Base-by-base conservation (phyloP, 2,888 invertebrate genomes). In the Calliphora vomitoria region DNA sequence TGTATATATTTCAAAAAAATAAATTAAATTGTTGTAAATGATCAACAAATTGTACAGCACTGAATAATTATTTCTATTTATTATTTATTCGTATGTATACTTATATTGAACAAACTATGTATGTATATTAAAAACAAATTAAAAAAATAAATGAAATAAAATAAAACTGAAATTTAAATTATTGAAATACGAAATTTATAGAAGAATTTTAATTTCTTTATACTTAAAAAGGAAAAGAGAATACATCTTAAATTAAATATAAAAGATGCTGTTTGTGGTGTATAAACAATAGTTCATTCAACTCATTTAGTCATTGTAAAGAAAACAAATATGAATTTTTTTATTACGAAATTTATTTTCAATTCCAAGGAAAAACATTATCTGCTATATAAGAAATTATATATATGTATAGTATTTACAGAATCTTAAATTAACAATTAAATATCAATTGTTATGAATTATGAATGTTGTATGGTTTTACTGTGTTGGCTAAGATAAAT, bases 281-380 rank as follows among this genome's bases (percentile, higher is more conserved):
- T 3, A 64, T 64, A 60, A 31, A 20, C n/a, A 31, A n/a, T 1
- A 13, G 66, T 66, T 66, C 66, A 66, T 41, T 41, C 41, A 66
- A 66, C 66, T 66, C 66, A 41, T 66, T 66, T 66, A 66, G 66
- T 66, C 20, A 20, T 66, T 66, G 20, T 44, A 41, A 44, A 18
- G 10, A 20, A 38, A 66, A 66, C 8, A 35, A 60, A n/a, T 35
- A 66, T 6, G 5, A 44, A 44, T 20, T 64, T 64, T 64, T 64
- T 64, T 41, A 41, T 35, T 35, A 35, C 35, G n/a, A 62, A 38
- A 64, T 64, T 64, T n/a, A 8, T 44, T 66, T 18, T 20, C 3
- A 44, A 18, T 20, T 41, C 44, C 66, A 66, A 41, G 18, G 66
- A 44, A 66, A 44, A 11, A 4, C 11, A 66, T 66, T 66, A 66